Base-by-base conservation (phyloP, 1,140 invertebrate species). In the Panulirus ornatus region DNA sequence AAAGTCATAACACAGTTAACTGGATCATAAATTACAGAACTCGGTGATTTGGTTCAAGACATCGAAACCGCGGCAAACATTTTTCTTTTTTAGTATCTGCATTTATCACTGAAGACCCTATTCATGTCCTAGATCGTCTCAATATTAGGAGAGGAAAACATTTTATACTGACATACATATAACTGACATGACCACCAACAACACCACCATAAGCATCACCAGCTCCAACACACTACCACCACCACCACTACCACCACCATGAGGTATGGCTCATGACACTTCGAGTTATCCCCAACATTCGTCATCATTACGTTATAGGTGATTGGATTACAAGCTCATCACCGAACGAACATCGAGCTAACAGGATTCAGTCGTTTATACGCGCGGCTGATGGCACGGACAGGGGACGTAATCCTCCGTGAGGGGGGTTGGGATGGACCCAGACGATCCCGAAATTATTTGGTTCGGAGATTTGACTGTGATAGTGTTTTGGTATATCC, bases 251-350 rank as follows among this genome's bases (percentile, higher is more conserved):
- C 0, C 30, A 22, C 9, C 34, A 36, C 42, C 19, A 47, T 81
- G 78, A 34, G 47, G 19, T 34, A 36, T 58, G 47, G n/a, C 51
- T 36, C 78, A 30, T 81, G 47, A 58, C 47, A 44, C 40, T 34
- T 76, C 73, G 38, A 42, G 34, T 66, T 83, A 30, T 38, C 38
- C 81, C 81, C 54, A 38, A 84, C 82, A 84, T 84, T 84, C 82
- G 82, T 84, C 82, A 84, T 84, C 82, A 84, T 84, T 84, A 84
- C 82, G 82, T 84, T 84, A 84, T 84, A 84, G 82, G 82, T 70
- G 82, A 84, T 84, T 84, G 82, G 82, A 84, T 84, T 84, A 84
- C 82, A 70, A 84, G 82, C 82, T 84, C 82, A 84, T 84, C 82
- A 84, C 82, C 82, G 54, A 66, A 19, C 83, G 83, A 84, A 73